Conservation (phyloP, 1,140 invertebrate species). For the Chelonus insularis region DNA sequence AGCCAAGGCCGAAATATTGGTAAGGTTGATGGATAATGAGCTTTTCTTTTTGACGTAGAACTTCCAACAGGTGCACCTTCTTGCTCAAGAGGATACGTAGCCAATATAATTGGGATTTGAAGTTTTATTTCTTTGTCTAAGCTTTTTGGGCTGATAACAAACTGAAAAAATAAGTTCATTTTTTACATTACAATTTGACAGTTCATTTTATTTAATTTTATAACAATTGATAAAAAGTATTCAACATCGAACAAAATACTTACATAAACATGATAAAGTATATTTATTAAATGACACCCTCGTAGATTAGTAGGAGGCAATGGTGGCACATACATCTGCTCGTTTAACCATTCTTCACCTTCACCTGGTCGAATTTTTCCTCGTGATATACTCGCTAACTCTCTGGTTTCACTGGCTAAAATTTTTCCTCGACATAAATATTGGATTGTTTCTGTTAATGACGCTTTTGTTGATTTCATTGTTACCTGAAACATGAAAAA, state of each 20-base stretch:
- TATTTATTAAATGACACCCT: slow-evolving; percentile 92
- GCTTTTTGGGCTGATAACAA: slow-evolving; percentile 87
- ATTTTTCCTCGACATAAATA: slow-evolving; percentile 86
- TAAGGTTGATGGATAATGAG: slow-evolving; percentile 88
- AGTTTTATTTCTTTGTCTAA: slow-evolving; percentile 90
- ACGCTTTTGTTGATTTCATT: slow-evolving; percentile 60
- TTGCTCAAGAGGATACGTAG: slow-evolving; percentile 85
- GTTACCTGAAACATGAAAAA: slow-evolving; percentile 45
- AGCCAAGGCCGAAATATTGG: slow-evolving; percentile 91
- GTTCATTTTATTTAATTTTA: slow-evolving; percentile 8
- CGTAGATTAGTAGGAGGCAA: slow-evolving; percentile 93
- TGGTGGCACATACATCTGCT: slow-evolving; percentile 91
- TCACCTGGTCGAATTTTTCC: slow-evolving; percentile 83
- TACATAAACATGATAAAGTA: slow-evolving; percentile 94
- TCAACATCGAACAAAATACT: slow-evolving; percentile 56
- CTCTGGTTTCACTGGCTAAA: slow-evolving; percentile 83
- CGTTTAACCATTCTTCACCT: slow-evolving; percentile 85
- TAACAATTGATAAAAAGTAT: too few species aligned
- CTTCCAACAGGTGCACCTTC: slow-evolving; percentile 65
- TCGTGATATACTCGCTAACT: slow-evolving; percentile 77
- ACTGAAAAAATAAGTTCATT: slow-evolving; percentile 65
- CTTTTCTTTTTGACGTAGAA: slow-evolving; percentile 71
- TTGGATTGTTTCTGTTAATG: slow-evolving; percentile 77
- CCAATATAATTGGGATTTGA: slow-evolving; percentile 89
- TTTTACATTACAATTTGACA: not conserved